Evolutionary conservation across 2,888 invertebrate genomes (phyloP), one percentile per base, ranked within the genome.

Genomic region (Xylocampa areola): DNA sequence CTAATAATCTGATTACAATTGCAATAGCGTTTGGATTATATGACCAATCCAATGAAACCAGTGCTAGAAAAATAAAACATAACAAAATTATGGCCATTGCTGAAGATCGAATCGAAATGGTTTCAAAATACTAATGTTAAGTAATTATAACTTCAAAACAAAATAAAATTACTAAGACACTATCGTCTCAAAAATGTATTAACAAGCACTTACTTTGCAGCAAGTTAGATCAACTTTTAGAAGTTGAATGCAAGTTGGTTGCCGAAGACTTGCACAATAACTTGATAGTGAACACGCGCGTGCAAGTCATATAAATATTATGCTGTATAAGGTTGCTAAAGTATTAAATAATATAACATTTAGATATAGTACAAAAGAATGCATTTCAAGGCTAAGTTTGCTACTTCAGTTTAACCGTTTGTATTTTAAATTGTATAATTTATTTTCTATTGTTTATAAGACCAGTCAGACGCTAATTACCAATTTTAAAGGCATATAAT

Each of bases 311-410:
- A 13, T 5, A 14, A 17, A 33, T 14, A 16, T 16, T n/a, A 29
- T 19, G 41, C 21, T 36, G 27, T 48, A 17, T 50, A 44, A 40
- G 21, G 41, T 45, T 10, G 57, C 51, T 65, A 30, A 60, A 73
- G 74, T 71, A 71, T 69, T 71, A 65, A 7, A 10, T 64, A 64
- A 50, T 52, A 50, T 54, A 47, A 36, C 10, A 39, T 23, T 58
- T 66, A 73, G 60, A 13, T 39, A 62, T 50, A 74, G 75, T 74
- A 74, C 72, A 72, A 72, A 72, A 33, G 51, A 21, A 48, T 52
- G 74, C 70, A 69, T 69, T 71, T 68, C 19, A 16, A 37, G 33
- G 36, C 37, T 39, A 43, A 29, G 40, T 52, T 54, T 54, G 51
- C 27, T 68, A 40, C 50, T 49, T 45, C 54, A 54, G 45, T 54